These are phyloP conservation scores for Struthio camelus DNA, from an alignment of 2,113 vertebrate species.

Conservation along the genomic window DNA sequence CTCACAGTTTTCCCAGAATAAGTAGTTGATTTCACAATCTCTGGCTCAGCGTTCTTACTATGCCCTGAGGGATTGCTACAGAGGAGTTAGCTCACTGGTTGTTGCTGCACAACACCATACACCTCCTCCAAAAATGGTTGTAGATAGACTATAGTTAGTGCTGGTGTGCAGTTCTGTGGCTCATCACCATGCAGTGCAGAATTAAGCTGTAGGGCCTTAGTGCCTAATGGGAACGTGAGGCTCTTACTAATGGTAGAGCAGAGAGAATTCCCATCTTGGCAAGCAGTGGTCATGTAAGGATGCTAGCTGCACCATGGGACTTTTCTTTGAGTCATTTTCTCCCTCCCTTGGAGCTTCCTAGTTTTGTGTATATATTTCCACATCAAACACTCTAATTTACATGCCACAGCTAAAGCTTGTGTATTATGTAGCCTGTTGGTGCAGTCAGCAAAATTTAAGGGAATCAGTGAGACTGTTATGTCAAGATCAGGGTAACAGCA, in stretches of 20 bases:
- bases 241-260: neutral
- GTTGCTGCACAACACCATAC: neutral
- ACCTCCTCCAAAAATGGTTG: neutral
- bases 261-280: neutral
- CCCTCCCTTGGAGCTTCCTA: conserved; percentile 20
- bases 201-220: neutral
- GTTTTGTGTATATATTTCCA: conserved; percentile 17
- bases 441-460: neutral
- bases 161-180: neutral
- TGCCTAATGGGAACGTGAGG: neutral
- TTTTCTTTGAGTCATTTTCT: neutral
- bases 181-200: neutral
- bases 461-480: neutral
- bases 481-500: neutral
- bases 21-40: neutral
- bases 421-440: neutral
- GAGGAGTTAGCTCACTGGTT: neutral
- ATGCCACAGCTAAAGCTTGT: neutral
- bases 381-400: conserved; percentile 17
- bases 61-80: neutral
- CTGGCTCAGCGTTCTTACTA: neutral
- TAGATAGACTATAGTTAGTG: neutral
- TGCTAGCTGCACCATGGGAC: neutral
- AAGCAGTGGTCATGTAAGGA: neutral
- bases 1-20: neutral